Evolutionary conservation across 2,797 vertebrate species (phyloP), one percentile per base, ranked within the genome.

Genomic region (Amblyopsis hoosieri): DNA sequence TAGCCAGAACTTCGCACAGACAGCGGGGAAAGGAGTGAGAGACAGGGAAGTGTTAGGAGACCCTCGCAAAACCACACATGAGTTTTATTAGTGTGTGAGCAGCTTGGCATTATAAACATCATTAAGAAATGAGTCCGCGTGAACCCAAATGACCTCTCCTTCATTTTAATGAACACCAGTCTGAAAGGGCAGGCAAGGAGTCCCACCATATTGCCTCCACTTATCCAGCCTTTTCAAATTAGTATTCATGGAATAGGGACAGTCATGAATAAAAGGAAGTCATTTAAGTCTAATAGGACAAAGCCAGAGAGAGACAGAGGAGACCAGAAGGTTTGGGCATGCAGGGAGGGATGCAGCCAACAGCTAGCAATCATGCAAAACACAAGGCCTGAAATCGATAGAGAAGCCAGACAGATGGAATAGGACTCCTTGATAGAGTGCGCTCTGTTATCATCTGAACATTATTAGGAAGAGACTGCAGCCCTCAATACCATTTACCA

Each of bases 1-100:
- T 99, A 93, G 97, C 97, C 93, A 99, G 96, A 94, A 99, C 97
- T 99, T 98, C 89, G 87, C 80, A 92, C 79, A 84, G 87, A 89
- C 79, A 85, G 87, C 83, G 91, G 90, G 95, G 92, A 89, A 55
- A 88, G 88, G 90, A 95, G 93, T 90, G 92, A 92, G 92, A 94
- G 91, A 91, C 94, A 95, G 93, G 93, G 92, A 92, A 91, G 85
- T 29, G 88, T 93, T 89, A 93, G 93, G 88, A 93, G 82, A 66
- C 91, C 91, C 91, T 89, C 73, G 68, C 76, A 91, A 90, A 90
- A 84, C 84, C 87, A 89, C 86, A 81, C 87, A 78, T 83, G 72
- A 84, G 79, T 80, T 85, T 78, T 81, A 88, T 89, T 89, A 91
- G 88, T 87, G 76, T 79, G 84, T 85, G 84, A 89, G 85, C 65